Evolutionary conservation across 2,113 vertebrate genomes (phyloP).

Genomic region (Scomber japonicus): DNA sequence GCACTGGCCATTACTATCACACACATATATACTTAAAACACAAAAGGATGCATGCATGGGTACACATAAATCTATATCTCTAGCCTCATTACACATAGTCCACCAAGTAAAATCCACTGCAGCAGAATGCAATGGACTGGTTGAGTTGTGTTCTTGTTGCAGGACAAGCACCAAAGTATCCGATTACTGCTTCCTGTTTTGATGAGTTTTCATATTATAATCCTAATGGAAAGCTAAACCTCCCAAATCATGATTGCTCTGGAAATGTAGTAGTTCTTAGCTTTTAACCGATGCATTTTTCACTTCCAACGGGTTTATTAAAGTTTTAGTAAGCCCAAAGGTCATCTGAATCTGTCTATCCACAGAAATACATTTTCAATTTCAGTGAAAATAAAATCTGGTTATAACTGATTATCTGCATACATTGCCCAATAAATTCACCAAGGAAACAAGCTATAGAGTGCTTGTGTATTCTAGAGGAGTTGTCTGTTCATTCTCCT

Average conservation of each 20-base stretch:
- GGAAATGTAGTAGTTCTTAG: not conserved
- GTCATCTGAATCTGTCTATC: conserved; percentile 7
- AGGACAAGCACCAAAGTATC: not conserved
- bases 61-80: conserved; percentile 21
- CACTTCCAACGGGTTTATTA: conserved; percentile 7
- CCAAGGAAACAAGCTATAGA: conserved; percentile 1
- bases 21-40: conserved; percentile 30
- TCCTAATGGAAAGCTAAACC: not conserved
- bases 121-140: not conserved
- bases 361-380: not conserved
- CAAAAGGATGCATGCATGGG: conserved; percentile 33
- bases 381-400: conserved; percentile 8
- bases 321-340: conserved; percentile 33
- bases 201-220: not conserved
- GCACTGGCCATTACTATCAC: conserved; percentile 8
- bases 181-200: not conserved
- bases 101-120: not conserved
- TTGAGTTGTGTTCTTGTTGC: not conserved
- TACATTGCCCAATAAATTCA: not conserved
- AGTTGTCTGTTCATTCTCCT: not conserved
- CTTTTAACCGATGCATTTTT: conserved; percentile 25
- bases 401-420: not conserved
- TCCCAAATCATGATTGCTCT: not conserved
- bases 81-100: conserved; percentile 20
- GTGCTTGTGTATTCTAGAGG: not conserved